phyloP scores from a whole-genome alignment of 2,888 invertebrate genomes.

The Microplitis deprimator region DNA sequence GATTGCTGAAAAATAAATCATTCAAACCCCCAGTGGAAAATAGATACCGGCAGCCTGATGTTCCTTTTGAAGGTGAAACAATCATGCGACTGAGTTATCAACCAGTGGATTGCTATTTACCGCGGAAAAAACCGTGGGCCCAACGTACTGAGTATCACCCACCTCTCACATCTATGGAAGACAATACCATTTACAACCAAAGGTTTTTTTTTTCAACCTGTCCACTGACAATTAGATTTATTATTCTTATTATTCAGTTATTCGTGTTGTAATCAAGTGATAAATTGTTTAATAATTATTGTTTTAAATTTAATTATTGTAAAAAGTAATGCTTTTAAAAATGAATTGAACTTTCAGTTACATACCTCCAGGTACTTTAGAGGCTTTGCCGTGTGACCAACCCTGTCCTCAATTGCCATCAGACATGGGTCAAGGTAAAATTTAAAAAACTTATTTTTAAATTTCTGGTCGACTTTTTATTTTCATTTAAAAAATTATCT shows the following conservation, averaged over 20 bases:
- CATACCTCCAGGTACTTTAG: slow-evolving; percentile 61
- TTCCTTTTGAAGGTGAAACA: slow-evolving; percentile 74
- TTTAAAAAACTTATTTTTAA: slow-evolving; percentile 1
- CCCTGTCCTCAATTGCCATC: slow-evolving; percentile 43
- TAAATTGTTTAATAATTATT: not conserved
- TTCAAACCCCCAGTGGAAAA: slow-evolving; percentile 70
- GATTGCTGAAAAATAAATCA: slow-evolving; percentile 68
- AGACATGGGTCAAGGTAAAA: slow-evolving; percentile 45
- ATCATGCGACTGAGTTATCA: slow-evolving; percentile 74
- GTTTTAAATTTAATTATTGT: not conserved
- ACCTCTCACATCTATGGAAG: slow-evolving; percentile 72
- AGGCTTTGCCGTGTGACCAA: slow-evolving; percentile 50
- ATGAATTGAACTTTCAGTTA: slow-evolving; percentile 55
- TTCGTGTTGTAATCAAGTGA: slow-evolving; percentile 7
- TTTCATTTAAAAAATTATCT: slow-evolving; percentile 21
- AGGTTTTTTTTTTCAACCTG: slow-evolving; percentile 67
- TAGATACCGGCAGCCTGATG: slow-evolving; percentile 72
- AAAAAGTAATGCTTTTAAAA: not conserved
- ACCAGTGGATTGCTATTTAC: slow-evolving; percentile 68
- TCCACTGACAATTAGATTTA: not conserved
- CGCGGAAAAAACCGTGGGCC: slow-evolving; percentile 71
- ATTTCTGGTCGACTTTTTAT: slow-evolving; percentile 10
- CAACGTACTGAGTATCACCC: slow-evolving; percentile 66
- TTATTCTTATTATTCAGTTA: not conserved
- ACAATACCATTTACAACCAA: slow-evolving; percentile 76